A percentile compares a stretch with the other conserved stretches of the same genome.
phyloP scores from a whole-genome alignment of 2,888 invertebrate species.

The Prenolepis imparis region DNA sequence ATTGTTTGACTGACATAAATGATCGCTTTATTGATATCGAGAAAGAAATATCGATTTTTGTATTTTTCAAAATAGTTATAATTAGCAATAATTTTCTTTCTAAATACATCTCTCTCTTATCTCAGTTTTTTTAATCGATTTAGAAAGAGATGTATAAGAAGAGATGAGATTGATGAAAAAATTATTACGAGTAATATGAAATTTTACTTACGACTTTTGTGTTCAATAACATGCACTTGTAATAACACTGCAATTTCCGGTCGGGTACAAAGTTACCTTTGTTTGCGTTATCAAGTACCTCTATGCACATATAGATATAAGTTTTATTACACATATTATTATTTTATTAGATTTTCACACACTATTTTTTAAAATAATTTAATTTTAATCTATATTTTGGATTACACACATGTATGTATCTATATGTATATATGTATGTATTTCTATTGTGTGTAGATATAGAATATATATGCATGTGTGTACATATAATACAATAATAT shows the following conservation, averaged over 20 bases:
- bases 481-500: too few relatives aligned
- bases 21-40: neutral
- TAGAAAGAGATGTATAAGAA: neutral
- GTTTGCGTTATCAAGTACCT: constrained; percentile 63
- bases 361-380: neutral
- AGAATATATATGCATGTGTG: too few relatives aligned
- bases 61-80: neutral
- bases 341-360: neutral
- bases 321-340: constrained; percentile 19
- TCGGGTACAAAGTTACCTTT: constrained; percentile 72
- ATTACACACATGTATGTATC: neutral
- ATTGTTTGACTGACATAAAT: neutral
- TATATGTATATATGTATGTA: neutral
- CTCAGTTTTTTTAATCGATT: neutral
- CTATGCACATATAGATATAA: constrained; percentile 54
- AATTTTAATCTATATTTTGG: neutral
- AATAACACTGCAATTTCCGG: constrained; percentile 86
- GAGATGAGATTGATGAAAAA: neutral
- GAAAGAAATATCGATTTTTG: neutral
- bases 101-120: neutral
- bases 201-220: constrained; percentile 87
- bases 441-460: neutral
- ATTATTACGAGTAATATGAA: neutral
- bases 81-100: neutral
- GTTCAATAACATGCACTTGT: constrained; percentile 87